phyloP scores from a whole-genome alignment of 2,888 invertebrate species.

The Galerucella pusilla region DNA sequence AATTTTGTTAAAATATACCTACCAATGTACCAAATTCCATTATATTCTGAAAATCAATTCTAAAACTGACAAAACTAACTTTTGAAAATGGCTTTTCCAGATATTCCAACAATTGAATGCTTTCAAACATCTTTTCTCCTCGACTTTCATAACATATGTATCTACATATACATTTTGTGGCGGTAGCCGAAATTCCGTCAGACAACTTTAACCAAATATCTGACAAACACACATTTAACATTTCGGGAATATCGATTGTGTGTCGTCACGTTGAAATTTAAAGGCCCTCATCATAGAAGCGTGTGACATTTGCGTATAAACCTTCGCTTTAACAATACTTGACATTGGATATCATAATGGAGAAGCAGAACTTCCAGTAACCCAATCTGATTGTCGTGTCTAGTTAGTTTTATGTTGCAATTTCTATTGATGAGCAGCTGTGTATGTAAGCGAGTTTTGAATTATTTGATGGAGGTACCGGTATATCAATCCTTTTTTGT shows the following conservation, averaged over 20 bases:
- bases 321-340: constrained; percentile 16
- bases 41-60: no score
- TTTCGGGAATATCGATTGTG: constrained; percentile 17
- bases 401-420: constrained; percentile 23
- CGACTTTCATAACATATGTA: background rate
- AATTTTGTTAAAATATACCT: no score
- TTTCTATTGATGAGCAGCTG: constrained; percentile 11
- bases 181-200: background rate
- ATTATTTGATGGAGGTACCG: constrained; percentile 18
- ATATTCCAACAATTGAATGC: no score
- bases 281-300: constrained; percentile 7
- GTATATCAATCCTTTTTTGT: background rate
- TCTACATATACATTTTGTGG: background rate
- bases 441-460: background rate
- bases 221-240: constrained; percentile 7
- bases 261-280: constrained; percentile 12
- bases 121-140: no score
- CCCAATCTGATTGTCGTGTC: constrained; percentile 21
- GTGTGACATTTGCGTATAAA: constrained; percentile 19
- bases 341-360: constrained; percentile 29
- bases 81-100: no score
- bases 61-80: no score
- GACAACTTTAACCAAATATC: background rate
- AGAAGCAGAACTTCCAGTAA: constrained; percentile 14
- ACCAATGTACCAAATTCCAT: no score